phyloP scores from a whole-genome alignment of 2,888 invertebrate species.

The Drosophila longiperda region DNA sequence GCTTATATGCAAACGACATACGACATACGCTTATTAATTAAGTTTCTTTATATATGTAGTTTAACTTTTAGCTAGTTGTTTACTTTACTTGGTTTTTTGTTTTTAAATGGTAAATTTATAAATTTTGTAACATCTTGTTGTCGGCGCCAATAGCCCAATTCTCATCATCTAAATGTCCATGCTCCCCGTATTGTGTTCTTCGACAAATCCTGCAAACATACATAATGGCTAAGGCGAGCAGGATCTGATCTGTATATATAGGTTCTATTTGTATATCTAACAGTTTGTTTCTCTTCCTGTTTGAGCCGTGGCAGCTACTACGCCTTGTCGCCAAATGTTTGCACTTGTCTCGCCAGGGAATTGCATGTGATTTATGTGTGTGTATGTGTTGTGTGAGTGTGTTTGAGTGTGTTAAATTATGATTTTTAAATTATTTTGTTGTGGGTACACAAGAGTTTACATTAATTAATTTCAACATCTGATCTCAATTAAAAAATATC shows the following conservation, averaged over 20 bases:
- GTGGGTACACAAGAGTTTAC: conserved; percentile 67
- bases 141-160: conserved; percentile 18
- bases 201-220: background rate
- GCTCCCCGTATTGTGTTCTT: conserved; percentile 3
- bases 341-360: conserved; percentile 38
- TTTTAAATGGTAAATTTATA: conserved; percentile 74
- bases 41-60: conserved; percentile 80
- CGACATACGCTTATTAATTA: conserved; percentile 79
- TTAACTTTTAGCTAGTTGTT: conserved; percentile 80
- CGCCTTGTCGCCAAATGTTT: conserved; percentile 42
- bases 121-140: conserved; percentile 72
- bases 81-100: conserved; percentile 56
- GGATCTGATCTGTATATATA: background rate
- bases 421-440: conserved; percentile 65
- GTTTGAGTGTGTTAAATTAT: conserved; percentile 38
- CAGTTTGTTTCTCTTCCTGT: conserved; percentile 13
- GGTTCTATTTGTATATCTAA: conserved; percentile 1
- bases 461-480: conserved; percentile 82
- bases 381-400: conserved; percentile 20
- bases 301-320: conserved; percentile 25
- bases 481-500: conserved; percentile 71
- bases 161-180: conserved; percentile 14
- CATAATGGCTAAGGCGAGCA: conserved; percentile 41
- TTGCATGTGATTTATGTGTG: conserved; percentile 32
- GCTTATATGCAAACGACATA: conserved; percentile 80